These are phyloP conservation scores for Lasioglossum oenotherae DNA, from an alignment of 2,888 invertebrate genomes.

Conservation along the genomic window DNA sequence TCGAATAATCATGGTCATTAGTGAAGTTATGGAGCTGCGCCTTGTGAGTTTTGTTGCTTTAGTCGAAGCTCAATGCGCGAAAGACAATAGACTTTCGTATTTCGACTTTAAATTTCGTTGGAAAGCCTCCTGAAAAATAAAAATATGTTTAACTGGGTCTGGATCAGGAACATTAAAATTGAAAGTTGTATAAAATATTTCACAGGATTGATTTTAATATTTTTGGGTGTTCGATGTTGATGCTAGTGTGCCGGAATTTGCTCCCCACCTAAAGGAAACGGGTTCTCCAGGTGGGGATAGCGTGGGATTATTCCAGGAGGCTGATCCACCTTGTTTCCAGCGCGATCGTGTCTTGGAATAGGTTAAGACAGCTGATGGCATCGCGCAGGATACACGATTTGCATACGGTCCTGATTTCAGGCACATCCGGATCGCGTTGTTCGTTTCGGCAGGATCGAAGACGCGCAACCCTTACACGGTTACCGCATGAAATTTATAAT, in stretches of 20 bases:
- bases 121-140: neutral
- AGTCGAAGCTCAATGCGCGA: neutral
- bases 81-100: neutral
- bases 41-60: neutral
- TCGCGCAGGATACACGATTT: conserved; percentile 58
- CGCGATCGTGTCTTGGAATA: conserved; percentile 55
- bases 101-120: neutral
- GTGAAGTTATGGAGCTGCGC: neutral
- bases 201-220: neutral
- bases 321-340: conserved; percentile 29
- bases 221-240: neutral
- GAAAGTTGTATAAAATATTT: neutral
- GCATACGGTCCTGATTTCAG: conserved; percentile 63
- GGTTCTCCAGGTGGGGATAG: conserved; percentile 36
- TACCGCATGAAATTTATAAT: conserved; percentile 68
- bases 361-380: conserved; percentile 69
- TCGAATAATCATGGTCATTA: neutral
- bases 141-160: neutral
- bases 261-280: conserved; percentile 27
- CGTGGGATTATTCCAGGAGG: conserved; percentile 49
- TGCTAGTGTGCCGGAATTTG: neutral
- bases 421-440: conserved; percentile 29
- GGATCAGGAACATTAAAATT: neutral
- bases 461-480: conserved; percentile 58
- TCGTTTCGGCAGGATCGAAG: conserved; percentile 47